A percentile compares a stretch with the other conserved stretches of the same genome.
phyloP scores from a whole-genome alignment of 1,140 invertebrate genomes.

The Apis cerana region DNA sequence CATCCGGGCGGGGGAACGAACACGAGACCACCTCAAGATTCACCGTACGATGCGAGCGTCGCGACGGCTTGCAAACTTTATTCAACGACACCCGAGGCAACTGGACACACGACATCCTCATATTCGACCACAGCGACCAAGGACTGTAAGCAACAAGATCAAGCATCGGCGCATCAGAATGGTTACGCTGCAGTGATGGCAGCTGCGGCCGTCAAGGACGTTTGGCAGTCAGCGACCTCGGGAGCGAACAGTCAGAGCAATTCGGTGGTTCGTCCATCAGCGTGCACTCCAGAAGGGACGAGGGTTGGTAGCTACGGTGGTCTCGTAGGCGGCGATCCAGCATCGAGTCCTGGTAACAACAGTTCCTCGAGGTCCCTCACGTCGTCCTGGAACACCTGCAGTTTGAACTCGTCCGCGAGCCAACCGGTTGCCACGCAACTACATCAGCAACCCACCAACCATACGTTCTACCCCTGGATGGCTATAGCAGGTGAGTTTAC shows the following conservation, averaged over 20 bases:
- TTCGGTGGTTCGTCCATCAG: slow-evolving; percentile 88
- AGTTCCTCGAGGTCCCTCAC: slow-evolving; percentile 84
- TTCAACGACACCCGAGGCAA: slow-evolving; percentile 85
- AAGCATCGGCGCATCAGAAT: slow-evolving; percentile 85
- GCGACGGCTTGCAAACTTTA: slow-evolving; percentile 93
- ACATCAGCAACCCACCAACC: slow-evolving; percentile 93
- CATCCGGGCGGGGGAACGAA: slow-evolving; percentile 85
- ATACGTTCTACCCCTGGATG: slow-evolving; percentile 99
- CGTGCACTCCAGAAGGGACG: slow-evolving; percentile 91
- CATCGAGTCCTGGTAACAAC: slow-evolving; percentile 88
- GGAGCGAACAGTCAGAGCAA: slow-evolving; percentile 84
- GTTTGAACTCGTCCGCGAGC: slow-evolving; percentile 87
- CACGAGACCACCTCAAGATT: slow-evolving; percentile 91
- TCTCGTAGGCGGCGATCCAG: slow-evolving; percentile 87
- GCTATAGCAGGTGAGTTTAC: slow-evolving; percentile 95
- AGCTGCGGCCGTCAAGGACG: slow-evolving; percentile 85
- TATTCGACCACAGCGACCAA: slow-evolving; percentile 82
- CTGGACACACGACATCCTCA: slow-evolving; percentile 83
- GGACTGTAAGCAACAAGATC: slow-evolving; percentile 85
- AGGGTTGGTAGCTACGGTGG: slow-evolving; percentile 86
- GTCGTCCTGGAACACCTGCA: slow-evolving; percentile 91
- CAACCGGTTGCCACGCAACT: slow-evolving; percentile 91
- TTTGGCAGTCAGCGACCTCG: slow-evolving; percentile 84
- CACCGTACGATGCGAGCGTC: slow-evolving; percentile 93
- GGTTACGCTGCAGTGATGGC: slow-evolving; percentile 85